Evolutionary conservation across 2,888 invertebrate species (phyloP).

Genomic region (Argyresthia albistria): DNA sequence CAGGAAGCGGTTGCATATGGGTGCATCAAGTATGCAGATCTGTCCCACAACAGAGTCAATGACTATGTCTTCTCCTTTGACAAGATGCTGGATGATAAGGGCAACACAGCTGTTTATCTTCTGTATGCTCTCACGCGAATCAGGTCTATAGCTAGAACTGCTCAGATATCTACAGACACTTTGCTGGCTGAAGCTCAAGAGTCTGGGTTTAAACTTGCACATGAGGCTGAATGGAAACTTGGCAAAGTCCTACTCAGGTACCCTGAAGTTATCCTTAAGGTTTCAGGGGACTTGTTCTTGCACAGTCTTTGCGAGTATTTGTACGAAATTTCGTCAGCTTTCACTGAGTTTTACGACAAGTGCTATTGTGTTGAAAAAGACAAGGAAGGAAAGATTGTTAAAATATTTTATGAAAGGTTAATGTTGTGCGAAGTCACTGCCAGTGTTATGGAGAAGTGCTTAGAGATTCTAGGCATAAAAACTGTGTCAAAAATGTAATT

Average conservation of each 20-base stretch:
- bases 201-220: conserved; percentile 78
- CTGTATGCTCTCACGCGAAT: conserved; percentile 96
- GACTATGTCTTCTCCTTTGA: conserved; percentile 99
- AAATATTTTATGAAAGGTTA: conserved; percentile 89
- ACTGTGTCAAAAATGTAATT: conserved; percentile 92
- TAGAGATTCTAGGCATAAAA: conserved; percentile 91
- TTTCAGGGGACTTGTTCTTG: conserved; percentile 84
- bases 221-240: conserved; percentile 96
- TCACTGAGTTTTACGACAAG: conserved; percentile 97
- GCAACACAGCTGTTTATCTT: conserved; percentile 98
- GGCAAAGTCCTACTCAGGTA: conserved; percentile 90
- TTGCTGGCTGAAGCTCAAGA: conserved; percentile 74
- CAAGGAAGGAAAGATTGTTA: conserved; percentile 82
- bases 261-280: conserved; percentile 88
- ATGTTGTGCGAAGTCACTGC: conserved; percentile 95
- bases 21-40: conserved; percentile 98
- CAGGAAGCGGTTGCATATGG: conserved; percentile 96
- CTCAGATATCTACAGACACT: conserved; percentile 76
- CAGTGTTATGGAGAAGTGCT: conserved; percentile 86
- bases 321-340: conserved; percentile 93
- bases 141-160: conserved; percentile 88
- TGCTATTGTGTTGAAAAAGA: conserved; percentile 98
- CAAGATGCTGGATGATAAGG: conserved; percentile 98
- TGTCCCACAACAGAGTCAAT: conserved; percentile 92
- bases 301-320: conserved; percentile 95